Evolutionary conservation across 1,140 invertebrate genomes (phyloP), one percentile per base, ranked within the genome.

Genomic region (Nephotettix cincticeps): DNA sequence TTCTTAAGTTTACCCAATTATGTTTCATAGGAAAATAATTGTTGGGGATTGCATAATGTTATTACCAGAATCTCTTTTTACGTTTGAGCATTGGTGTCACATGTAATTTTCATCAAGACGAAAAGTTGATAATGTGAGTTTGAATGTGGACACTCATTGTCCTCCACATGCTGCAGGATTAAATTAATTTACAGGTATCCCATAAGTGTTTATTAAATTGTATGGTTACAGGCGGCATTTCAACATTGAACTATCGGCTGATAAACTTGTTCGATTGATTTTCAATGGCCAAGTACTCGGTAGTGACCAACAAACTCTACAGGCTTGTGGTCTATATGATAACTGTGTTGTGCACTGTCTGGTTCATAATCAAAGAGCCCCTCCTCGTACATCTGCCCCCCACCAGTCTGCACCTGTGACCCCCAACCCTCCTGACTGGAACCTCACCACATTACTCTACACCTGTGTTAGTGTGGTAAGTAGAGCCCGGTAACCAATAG

Each of bases 291-390:
- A 93, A 75, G 88, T 95, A 51, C 81, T 97, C 21, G 86, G 89
- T 70, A 87, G 90, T 72, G 93, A 95, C 72, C 84, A 81, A 64
- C 85, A 88, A 71, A 94, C 93, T 9, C 81, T 97, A 45, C 84
- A 90, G 71, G 87, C 86, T 25, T 93, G 88, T 81, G 93, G 93
- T 19, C 83, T 97, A 36, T 90, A 88, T 78, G 88, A 96, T 79
- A 92, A 93, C 77, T 94, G 92, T 80, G 93, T 95, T 1, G 89
- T 97, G 23, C 94, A 96, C 80, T 95, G 93, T 81, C 84, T 95
- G 25, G 89, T 96, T 51, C 90, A 91, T 75, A 86, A 86, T 43
- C 83, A 82, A 29, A 80, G 84, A 29, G 64, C 51, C 19, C 66
- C 36, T 29, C 27, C 61, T n/a, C 32, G 40, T n/a, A 27, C 45